Evolutionary conservation across 2,797 vertebrate species (phyloP).

Genomic region (Chiroxiphia lanceolata): DNA sequence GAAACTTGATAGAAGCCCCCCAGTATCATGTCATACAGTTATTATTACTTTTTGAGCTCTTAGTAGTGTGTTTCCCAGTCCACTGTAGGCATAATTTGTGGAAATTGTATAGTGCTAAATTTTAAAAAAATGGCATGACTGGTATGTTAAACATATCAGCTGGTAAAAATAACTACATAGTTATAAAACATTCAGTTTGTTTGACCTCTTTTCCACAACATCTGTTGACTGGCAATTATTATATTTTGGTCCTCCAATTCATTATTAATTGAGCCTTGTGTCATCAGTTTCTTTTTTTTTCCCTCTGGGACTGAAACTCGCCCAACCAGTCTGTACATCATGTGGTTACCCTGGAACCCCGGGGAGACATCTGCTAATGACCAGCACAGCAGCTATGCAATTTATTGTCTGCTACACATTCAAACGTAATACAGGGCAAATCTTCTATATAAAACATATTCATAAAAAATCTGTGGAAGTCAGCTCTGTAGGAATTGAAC

Average conservation of each 20-base stretch:
- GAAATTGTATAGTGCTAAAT: background rate
- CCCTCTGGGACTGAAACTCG: background rate
- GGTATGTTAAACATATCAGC: background rate
- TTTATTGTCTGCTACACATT: background rate
- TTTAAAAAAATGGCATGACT: background rate
- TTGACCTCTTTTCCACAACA: background rate
- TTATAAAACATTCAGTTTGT: background rate
- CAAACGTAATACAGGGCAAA: background rate
- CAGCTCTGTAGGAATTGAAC: background rate
- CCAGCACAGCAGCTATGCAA: background rate
- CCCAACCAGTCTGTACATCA: background rate
- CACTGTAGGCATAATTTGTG: background rate
- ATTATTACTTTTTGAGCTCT: background rate
- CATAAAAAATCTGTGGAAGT: background rate
- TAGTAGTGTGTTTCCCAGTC: background rate
- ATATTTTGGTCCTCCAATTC: background rate
- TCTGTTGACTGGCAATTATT: background rate
- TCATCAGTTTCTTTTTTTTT: background rate
- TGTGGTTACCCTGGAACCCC: background rate
- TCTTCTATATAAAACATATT: background rate
- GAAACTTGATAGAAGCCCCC: rapidly evolving
- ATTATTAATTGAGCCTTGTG: background rate
- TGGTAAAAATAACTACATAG: background rate
- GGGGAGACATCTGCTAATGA: background rate
- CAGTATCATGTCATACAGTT: background rate